These are phyloP conservation scores for Cacoxenus indagator DNA, from an alignment of 2,888 invertebrate species.

Conservation along the genomic window DNA sequence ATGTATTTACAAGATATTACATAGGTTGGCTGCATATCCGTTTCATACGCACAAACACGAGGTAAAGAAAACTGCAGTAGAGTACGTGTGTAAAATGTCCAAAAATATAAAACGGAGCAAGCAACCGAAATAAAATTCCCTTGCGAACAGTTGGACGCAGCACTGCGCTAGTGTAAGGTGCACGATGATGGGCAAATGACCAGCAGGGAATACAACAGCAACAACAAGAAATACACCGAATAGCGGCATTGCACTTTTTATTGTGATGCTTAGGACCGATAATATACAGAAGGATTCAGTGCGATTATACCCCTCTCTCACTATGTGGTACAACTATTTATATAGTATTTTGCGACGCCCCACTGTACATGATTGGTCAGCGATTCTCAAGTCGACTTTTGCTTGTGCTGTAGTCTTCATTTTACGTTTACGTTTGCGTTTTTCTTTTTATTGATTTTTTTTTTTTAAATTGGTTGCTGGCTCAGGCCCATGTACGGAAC, in stretches of 20 bases:
- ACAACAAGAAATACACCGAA: neutral
- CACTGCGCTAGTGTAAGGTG: neutral
- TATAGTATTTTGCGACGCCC: neutral
- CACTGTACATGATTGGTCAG: neutral
- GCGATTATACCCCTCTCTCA: too few species aligned
- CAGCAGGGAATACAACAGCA: neutral
- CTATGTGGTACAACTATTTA: too few species aligned
- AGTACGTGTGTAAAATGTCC: neutral
- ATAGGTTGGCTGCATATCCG: neutral
- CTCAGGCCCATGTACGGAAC: constrained; percentile 60
- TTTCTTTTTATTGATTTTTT: constrained; percentile 36
- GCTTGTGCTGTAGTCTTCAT: too few species aligned
- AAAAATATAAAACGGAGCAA: neutral
- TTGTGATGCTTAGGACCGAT: neutral
- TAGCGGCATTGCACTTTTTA: too few species aligned
- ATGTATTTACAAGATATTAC: neutral
- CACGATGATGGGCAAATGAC: too few species aligned
- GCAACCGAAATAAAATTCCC: too few species aligned
- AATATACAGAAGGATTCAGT: neutral
- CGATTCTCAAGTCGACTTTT: too few species aligned
- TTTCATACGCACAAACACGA: neutral
- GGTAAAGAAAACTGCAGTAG: neutral
- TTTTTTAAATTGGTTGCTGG: constrained; percentile 57
- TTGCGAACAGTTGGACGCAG: too few species aligned
- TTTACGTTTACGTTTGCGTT: too few species aligned